Conservation (phyloP, 2,113 vertebrate genomes). For the Bambusicola thoracicus region DNA sequence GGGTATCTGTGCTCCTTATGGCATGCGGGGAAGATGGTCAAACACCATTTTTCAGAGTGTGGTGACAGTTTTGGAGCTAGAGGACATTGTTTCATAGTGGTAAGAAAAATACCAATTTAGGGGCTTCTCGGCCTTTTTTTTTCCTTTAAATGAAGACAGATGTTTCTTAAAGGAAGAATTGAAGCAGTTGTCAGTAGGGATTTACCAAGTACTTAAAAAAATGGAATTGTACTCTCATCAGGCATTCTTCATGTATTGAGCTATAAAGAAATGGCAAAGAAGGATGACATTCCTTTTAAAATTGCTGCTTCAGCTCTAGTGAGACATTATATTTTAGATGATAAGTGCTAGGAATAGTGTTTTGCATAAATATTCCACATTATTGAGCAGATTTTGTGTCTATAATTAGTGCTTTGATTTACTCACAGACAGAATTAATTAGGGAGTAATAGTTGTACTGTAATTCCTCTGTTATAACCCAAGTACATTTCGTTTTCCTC, state of each 20-base stretch:
- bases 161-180: conserved; percentile 17
- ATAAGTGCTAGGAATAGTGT: conserved; percentile 70
- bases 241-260: conserved; percentile 21
- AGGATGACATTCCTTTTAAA: conserved; percentile 47
- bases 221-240: conserved; percentile 19
- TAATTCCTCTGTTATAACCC: conserved; percentile 43
- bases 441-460: conserved; percentile 64
- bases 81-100: not conserved
- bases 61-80: not conserved
- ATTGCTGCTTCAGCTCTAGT: conserved; percentile 60
- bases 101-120: not conserved
- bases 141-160: not conserved
- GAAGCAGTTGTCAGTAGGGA: conserved; percentile 19
- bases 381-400: conserved; percentile 71
- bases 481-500: not conserved
- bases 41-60: not conserved
- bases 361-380: conserved; percentile 77
- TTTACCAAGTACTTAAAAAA: conserved; percentile 36
- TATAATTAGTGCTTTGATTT: conserved; percentile 78
- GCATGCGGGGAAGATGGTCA: not conserved
- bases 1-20: not conserved
- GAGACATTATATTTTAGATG: conserved; percentile 66
- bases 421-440: conserved; percentile 69
- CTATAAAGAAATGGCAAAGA: conserved; percentile 57
- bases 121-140: not conserved